Evolutionary conservation across 2,113 vertebrate genomes (phyloP).

Genomic region (Morone chrysops): DNA sequence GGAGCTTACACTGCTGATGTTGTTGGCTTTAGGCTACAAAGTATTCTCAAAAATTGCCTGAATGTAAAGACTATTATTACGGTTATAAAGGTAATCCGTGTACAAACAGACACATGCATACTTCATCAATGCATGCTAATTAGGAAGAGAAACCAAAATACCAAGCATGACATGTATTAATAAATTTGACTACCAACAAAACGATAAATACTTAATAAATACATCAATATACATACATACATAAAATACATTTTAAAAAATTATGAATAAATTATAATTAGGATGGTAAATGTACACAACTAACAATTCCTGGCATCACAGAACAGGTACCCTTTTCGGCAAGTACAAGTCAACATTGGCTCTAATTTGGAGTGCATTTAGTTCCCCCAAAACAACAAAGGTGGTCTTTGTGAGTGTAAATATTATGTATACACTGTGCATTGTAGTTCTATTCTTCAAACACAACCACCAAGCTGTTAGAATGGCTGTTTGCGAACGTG

Average conservation of each 20-base stretch:
- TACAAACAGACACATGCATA: constrained; percentile 1
- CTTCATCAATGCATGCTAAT: not conserved
- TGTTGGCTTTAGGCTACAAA: constrained; percentile 10
- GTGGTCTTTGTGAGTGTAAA: not conserved
- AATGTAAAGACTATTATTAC: not conserved
- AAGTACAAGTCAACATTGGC: not conserved
- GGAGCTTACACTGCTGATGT: constrained; percentile 3
- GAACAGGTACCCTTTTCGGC: not conserved
- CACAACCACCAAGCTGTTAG: not conserved
- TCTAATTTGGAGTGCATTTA: not conserved
- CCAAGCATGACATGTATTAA: not conserved
- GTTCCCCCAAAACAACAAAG: not conserved
- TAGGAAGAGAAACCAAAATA: not conserved
- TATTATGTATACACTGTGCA: not conserved
- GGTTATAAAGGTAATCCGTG: not conserved
- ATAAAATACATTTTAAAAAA: not conserved
- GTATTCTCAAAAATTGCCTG: not conserved
- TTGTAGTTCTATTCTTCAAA: not conserved
- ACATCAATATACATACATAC: not conserved
- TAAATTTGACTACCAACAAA: not conserved
- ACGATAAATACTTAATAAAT: not conserved
- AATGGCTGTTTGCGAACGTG: not conserved
- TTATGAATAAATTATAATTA: not conserved
- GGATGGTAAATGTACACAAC: not conserved
- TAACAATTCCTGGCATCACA: not conserved